Percentiles rank a stretch among this genome's conserved stretches.
phyloP scores from a whole-genome alignment of 2,888 invertebrate genomes.

The Heliconius charithonia region DNA sequence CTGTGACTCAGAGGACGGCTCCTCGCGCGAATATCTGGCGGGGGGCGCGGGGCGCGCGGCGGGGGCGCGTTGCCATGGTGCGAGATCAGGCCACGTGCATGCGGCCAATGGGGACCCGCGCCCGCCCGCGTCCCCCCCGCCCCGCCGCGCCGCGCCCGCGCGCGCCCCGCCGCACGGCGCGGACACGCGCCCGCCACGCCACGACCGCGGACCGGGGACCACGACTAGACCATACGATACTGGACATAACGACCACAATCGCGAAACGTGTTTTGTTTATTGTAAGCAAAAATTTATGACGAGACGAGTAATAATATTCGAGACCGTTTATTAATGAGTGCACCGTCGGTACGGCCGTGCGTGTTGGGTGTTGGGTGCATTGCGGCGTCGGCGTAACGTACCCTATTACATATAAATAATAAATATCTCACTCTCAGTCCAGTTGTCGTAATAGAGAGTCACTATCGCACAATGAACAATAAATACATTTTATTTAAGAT shows the following conservation, averaged over 20 bases:
- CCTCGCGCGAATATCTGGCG: slow-evolving; percentile 57
- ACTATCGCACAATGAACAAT: background rate
- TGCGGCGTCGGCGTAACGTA: no score
- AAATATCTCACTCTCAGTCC: no score
- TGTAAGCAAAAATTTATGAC: background rate
- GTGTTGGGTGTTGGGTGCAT: background rate
- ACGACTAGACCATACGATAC: no score
- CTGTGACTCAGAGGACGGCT: slow-evolving; percentile 47
- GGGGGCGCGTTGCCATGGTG: slow-evolving; percentile 85
- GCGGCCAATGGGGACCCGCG: slow-evolving; percentile 83
- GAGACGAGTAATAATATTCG: background rate
- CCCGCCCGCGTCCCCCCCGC: slow-evolving; percentile 50
- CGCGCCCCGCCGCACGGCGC: slow-evolving; percentile 49
- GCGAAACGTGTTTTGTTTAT: background rate
- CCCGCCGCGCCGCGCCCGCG: slow-evolving; percentile 48
- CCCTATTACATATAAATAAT: no score
- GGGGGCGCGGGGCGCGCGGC: slow-evolving; percentile 50
- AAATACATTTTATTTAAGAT: background rate
- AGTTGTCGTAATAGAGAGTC: background rate
- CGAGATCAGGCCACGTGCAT: slow-evolving; percentile 90
- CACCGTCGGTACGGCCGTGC: background rate
- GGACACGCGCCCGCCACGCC: slow-evolving; percentile 8
- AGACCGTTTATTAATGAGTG: background rate
- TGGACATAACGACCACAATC: background rate
- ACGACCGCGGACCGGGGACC: no score